These are phyloP conservation scores for Tetragonula carbonaria DNA, from an alignment of 2,888 invertebrate species.

Conservation along the genomic window DNA sequence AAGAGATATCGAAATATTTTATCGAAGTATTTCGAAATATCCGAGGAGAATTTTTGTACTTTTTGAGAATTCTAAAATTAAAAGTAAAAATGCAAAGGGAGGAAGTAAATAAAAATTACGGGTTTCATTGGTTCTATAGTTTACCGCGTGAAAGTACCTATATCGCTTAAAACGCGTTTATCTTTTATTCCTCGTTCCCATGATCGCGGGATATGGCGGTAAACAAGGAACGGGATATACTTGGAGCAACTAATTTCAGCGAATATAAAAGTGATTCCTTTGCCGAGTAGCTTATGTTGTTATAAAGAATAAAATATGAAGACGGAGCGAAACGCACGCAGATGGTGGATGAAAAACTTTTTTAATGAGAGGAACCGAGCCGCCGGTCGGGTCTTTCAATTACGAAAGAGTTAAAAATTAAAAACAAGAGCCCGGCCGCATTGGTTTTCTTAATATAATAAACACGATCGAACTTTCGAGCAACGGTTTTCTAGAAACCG, in stretches of 20 bases:
- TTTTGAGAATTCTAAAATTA: background rate
- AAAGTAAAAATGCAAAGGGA: background rate
- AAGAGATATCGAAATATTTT: background rate
- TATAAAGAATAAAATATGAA: slow-evolving; percentile 70
- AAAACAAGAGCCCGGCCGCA: slow-evolving; percentile 30
- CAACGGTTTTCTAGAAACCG: background rate
- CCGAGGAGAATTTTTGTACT: background rate
- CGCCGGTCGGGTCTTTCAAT: slow-evolving; percentile 59
- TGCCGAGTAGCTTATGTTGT: slow-evolving; percentile 52
- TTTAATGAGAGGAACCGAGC: slow-evolving; percentile 66
- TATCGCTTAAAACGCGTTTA: background rate
- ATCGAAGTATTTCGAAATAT: background rate
- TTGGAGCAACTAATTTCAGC: slow-evolving; percentile 51
- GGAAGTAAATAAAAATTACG: no score
- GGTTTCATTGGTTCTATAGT: no score
- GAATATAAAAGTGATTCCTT: slow-evolving; percentile 62
- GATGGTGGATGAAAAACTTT: slow-evolving; percentile 66
- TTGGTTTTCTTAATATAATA: slow-evolving; percentile 50
- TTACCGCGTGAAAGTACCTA: background rate
- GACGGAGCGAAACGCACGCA: slow-evolving; percentile 58
- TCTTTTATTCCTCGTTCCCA: background rate
- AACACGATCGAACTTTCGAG: slow-evolving; percentile 27
- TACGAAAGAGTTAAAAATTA: slow-evolving; percentile 66
- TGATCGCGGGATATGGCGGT: background rate
- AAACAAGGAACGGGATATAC: slow-evolving; percentile 35